These are phyloP conservation scores for Notarius quadriscutis DNA, from an alignment of 2,113 vertebrate species.

Conservation along the genomic window DNA sequence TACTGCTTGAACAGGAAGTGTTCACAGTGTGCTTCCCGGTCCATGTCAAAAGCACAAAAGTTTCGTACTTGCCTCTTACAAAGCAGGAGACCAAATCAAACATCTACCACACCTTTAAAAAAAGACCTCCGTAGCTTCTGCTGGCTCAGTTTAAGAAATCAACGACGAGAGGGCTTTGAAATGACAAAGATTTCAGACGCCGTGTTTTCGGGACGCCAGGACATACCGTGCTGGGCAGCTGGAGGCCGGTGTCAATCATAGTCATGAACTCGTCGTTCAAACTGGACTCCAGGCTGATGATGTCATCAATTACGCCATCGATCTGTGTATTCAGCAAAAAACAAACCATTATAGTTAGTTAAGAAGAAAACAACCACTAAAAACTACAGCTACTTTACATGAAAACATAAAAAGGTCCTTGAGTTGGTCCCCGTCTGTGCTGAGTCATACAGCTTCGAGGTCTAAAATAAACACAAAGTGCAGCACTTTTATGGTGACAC, in stretches of 20 bases:
- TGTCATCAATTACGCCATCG: conserved; percentile 86
- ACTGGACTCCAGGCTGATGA: conserved; percentile 90
- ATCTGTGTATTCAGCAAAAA: conserved; percentile 66
- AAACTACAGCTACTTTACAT: not conserved
- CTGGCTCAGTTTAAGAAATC: not conserved
- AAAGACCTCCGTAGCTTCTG: not conserved
- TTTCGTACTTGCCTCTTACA: not conserved
- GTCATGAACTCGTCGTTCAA: conserved; percentile 83
- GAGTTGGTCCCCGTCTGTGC: not conserved
- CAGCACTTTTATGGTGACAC: conserved; percentile 48
- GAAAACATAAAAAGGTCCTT: not conserved
- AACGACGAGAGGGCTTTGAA: not conserved
- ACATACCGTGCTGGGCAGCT: conserved; percentile 81
- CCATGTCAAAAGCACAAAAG: not conserved
- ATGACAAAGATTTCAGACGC: not conserved
- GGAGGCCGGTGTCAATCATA: conserved; percentile 75
- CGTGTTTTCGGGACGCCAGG: not conserved
- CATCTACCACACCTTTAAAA: not conserved
- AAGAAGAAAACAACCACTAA: not conserved
- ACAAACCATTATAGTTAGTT: not conserved
- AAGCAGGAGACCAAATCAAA: not conserved
- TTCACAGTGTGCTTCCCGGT: not conserved
- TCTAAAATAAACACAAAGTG: conserved; percentile 27
- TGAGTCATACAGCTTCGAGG: conserved; percentile 35
- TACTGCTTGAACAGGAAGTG: not conserved